phyloP scores from a whole-genome alignment of 2,797 vertebrate genomes.

The Octomys mimax region DNA sequence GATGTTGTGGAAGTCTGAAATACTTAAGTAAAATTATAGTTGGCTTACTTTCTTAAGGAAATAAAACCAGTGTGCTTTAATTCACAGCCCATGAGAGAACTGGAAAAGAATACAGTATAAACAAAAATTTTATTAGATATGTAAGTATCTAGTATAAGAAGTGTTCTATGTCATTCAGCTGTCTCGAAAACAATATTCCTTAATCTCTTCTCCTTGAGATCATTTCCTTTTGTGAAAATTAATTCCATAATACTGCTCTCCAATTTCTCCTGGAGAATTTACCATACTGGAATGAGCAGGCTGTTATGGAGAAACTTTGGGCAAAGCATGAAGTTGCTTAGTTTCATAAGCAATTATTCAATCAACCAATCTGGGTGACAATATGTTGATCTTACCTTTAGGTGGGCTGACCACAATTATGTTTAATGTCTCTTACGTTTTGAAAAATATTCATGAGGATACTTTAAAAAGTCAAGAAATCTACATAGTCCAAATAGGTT shows the following conservation, averaged over 20 bases:
- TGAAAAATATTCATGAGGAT: constrained; percentile 33
- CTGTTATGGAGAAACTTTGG: not conserved
- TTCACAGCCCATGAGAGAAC: not conserved
- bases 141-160: not conserved
- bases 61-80: not conserved
- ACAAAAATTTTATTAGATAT: not conserved
- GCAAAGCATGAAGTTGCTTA: no score
- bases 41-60: constrained; percentile 39
- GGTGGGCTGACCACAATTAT: not conserved
- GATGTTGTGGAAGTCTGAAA: constrained; percentile 1
- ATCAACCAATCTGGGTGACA: not conserved
- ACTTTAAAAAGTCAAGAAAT: not conserved
- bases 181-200: not conserved
- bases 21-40: not conserved
- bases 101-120: not conserved
- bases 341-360: not conserved
- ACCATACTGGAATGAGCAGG: not conserved
- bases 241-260: not conserved
- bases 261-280: not conserved
- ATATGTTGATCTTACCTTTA: not conserved
- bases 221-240: not conserved
- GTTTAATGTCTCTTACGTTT: not conserved
- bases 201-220: constrained; percentile 15
- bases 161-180: not conserved
- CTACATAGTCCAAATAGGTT: not conserved